Evolutionary conservation across 2,888 invertebrate species (phyloP).

Genomic region (Tribolium freemani): DNA sequence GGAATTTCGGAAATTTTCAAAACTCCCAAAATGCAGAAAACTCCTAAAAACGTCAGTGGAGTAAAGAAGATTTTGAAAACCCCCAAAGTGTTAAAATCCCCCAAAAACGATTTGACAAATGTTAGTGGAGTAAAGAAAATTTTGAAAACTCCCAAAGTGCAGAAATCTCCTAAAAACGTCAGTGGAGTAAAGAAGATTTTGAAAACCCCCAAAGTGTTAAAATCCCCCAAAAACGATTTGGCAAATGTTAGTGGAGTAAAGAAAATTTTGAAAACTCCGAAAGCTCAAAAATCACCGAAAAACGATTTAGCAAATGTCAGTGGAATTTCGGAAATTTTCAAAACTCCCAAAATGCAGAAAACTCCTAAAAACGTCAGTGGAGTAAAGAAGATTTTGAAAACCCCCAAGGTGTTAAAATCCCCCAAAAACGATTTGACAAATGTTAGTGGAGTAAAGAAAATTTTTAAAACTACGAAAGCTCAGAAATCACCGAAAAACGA

Average conservation of each 20-base stretch:
- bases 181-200: conserved; percentile 52
- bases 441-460: conserved; percentile 38
- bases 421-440: conserved; percentile 44
- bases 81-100: conserved; percentile 49
- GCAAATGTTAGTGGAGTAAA: conserved; percentile 40
- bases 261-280: conserved; percentile 50
- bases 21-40: conserved; percentile 45
- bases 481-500: conserved; percentile 49
- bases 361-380: conserved; percentile 43
- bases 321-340: conserved; percentile 45
- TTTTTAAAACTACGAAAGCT: conserved; percentile 50
- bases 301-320: conserved; percentile 47
- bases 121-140: too few relatives aligned
- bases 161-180: conserved; percentile 1
- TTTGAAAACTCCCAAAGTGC: too few relatives aligned
- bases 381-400: conserved; percentile 46
- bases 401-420: conserved; percentile 44
- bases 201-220: conserved; percentile 49
- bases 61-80: conserved; percentile 40
- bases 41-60: conserved; percentile 29
- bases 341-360: conserved; percentile 48
- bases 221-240: conserved; percentile 49
- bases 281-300: conserved; percentile 43
- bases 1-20: conserved; percentile 52
- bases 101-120: conserved; percentile 49